Evolutionary conservation across 2,797 vertebrate species (phyloP), one percentile per base, ranked within the genome.

Genomic region (Notolabrus celidotus): DNA sequence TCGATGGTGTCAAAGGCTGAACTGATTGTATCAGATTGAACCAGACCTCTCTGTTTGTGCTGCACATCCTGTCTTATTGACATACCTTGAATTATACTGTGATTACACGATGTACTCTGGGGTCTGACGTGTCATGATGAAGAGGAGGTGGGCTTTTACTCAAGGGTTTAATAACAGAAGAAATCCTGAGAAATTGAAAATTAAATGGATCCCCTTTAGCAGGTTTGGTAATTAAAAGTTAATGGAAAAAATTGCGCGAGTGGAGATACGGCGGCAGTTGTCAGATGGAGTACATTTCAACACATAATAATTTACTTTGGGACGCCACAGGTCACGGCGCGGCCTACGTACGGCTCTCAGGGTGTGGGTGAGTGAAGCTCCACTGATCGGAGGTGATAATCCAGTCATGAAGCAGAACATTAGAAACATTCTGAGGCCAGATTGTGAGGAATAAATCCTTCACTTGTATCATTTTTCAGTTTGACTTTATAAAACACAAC

Each of bases 191-290:
- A 79, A 85, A 86, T 67, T 74, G 68, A 81, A 86, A 87, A 86
- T 82, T 82, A 83, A 88, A 85, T 74, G 66, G 66, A 84, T 80
- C 74, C 79, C 80, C 83, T 85, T 88, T 79, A 86, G 86, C 83
- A 78, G 63, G 73, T 79, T 79, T 34, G 72, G 57, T 83, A 88
- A 90, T 90, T 87, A 86, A 83, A 88, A 80, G 74, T 81, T 86
- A 86, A 85, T 85, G 73, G 68, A 83, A 81, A n/a, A 86, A 81
- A 77, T 22, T 46, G 56, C 54, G 57, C 71, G 61, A 74, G 58
- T 45, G 49, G 42, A 67, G 73, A 75, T 81, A 77, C 49, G 47
- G 70, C 68, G 67, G 77, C 67, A 67, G 70, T 74, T 78, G 67
- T 77, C 80, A 77, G 80, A 55, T 74, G 51, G 56, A 85, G 82